Evolutionary conservation across 1,140 invertebrate genomes (phyloP), one percentile per base, ranked within the genome.

Genomic region (Calephelis nemesis): DNA sequence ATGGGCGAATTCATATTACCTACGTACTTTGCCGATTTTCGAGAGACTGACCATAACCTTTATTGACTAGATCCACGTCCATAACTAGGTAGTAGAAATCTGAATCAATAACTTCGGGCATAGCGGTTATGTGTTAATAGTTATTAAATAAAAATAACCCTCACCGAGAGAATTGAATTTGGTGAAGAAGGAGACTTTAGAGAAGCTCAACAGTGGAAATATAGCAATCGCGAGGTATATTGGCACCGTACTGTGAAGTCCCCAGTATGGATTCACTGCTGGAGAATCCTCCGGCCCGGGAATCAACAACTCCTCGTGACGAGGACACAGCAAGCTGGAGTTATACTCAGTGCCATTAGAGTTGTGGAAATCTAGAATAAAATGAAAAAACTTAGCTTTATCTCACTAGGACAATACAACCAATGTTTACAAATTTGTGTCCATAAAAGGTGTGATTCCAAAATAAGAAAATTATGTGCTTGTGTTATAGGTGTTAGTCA

Each of bases 81-180:
- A 4, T 2, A 30, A 30, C 30, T 1, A 30, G 30, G 30, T 30
- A 30, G 30, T 30, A 30, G 30, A 30, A 30, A 30, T 30, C 30
- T 30, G 30, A 30, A 30, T 30, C 2, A 30, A 30, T 30, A 10
- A 19, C 12, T 13, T 11, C 39, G 49, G 49, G 12, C 49, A 6
- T 62, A 62, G 8, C 15, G 30, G 3, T 30, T 30, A 30, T 30
- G 30, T 30, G 30, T 30, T 1, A 62, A 8, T 7, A 8, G 6
- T 62, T 62, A 13, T 62, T 62, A 30, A 30, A 30, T 30, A 30
- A 30, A 30, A 30, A 30, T 8, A 62, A 0, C 40, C 79, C 91
- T 93, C 91, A 96, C 97, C 98, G 48, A 98, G 92, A 71, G 97
- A 97, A 90, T 98, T 98, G 80, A 98, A 98, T 86, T 97, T 98